phyloP scores from a whole-genome alignment of 2,888 invertebrate species.

The Papilio elwesi region DNA sequence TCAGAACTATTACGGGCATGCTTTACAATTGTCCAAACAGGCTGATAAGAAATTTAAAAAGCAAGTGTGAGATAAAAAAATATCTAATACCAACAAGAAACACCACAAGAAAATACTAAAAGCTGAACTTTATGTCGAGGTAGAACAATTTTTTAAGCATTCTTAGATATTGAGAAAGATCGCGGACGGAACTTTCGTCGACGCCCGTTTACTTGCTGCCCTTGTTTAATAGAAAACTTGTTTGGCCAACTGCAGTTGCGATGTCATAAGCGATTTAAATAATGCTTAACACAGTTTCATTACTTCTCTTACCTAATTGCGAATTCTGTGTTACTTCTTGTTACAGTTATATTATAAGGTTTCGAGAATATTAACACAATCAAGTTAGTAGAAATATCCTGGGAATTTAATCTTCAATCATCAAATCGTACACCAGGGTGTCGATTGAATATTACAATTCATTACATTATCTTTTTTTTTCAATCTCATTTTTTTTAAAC shows the following conservation, averaged over 20 bases:
- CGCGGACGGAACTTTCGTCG: conserved; percentile 31
- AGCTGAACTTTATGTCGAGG: not conserved
- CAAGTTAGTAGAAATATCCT: not conserved
- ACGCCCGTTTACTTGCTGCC: conserved; percentile 48
- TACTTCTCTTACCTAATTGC: conserved; percentile 31
- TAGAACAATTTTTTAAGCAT: conserved; percentile 8
- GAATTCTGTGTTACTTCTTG: conserved; percentile 24
- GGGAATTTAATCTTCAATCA: not conserved
- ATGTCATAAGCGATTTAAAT: conserved; percentile 54
- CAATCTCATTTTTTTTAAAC: too few species aligned
- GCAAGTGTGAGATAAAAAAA: not conserved
- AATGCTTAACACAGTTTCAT: conserved; percentile 36
- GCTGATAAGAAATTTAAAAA: too few species aligned
- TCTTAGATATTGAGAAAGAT: conserved; percentile 33
- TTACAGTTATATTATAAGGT: not conserved
- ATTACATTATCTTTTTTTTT: too few species aligned
- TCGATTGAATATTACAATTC: too few species aligned
- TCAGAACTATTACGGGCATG: too few species aligned
- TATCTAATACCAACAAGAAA: not conserved
- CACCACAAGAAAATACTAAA: not conserved
- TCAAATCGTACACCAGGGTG: too few species aligned
- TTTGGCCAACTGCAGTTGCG: conserved; percentile 49
- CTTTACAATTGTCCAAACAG: too few species aligned
- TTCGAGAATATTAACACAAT: not conserved
- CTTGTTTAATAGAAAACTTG: conserved; percentile 55